A percentile compares a stretch with the other conserved stretches of the same genome.
phyloP scores from a whole-genome alignment of 1,140 invertebrate species.

The Drosophila funebris region DNA sequence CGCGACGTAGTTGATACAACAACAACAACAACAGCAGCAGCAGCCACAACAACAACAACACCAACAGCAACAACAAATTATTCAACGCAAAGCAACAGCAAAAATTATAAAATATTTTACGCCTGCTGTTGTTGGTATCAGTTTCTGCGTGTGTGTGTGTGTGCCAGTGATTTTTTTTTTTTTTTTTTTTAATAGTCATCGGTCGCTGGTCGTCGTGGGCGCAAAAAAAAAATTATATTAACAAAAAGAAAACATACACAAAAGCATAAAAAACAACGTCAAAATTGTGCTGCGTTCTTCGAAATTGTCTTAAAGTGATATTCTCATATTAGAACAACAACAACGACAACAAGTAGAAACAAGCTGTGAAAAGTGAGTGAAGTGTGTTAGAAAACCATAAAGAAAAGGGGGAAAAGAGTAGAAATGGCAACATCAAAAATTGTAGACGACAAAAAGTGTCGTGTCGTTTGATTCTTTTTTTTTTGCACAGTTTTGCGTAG shows the following conservation, averaged over 20 bases:
- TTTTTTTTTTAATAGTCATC: conserved; percentile 47
- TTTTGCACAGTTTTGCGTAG: conserved; percentile 16
- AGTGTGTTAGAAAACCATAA: conserved; percentile 11
- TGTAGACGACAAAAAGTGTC: conserved; percentile 24
- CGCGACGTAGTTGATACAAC: conserved; percentile 63
- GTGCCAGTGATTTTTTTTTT: conserved; percentile 38
- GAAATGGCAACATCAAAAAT: conserved; percentile 3
- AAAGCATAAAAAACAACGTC: background rate
- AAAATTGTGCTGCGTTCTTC: conserved; percentile 29
- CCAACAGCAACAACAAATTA: conserved; percentile 18
- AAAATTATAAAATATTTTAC: conserved; percentile 65
- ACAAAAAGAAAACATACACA: conserved; percentile 5
- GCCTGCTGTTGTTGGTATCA: conserved; percentile 36
- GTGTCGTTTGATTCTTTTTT: conserved; percentile 15
- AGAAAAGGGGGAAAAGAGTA: conserved; percentile 9
- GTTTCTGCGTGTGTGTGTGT: conserved; percentile 28
- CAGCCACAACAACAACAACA: conserved; percentile 37
- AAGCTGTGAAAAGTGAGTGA: conserved; percentile 43
- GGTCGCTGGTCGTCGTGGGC: conserved; percentile 51
- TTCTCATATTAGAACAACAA: conserved; percentile 24
- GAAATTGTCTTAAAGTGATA: conserved; percentile 44
- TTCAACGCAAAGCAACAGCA: conserved; percentile 43
- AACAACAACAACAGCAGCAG: conserved; percentile 36
- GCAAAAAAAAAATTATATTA: conserved; percentile 25
- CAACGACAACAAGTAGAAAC: conserved; percentile 32